Base-by-base conservation (phyloP, 2,113 vertebrate genomes). In the Microtus richardsoni region DNA sequence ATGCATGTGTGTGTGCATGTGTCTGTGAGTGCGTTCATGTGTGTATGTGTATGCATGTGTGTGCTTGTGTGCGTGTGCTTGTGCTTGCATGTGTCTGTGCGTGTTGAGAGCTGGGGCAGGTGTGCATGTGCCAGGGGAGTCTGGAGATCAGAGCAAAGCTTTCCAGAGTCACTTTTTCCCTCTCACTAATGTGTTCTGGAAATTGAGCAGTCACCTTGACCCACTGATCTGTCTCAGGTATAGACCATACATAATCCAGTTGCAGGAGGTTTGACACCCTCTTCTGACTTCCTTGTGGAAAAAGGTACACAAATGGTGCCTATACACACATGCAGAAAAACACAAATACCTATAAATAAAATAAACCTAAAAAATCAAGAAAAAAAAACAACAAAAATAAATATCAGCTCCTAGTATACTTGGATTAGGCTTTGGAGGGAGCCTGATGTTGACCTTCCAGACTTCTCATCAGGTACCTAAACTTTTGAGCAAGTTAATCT, bases 381-480 rank as follows among this genome's bases (percentile, higher is more conserved):
- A 17, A 49, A 54, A 54, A 54, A 9, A 8, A 30, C 74, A 77
- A 36, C 28, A n/a, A 73, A 19, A 70, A 30, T 28, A 47, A 47
- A 33, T 52, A 22, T 1, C 33, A 3, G 30, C 28, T 74, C 14
- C 49, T 13, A 3, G 2, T 10, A 44, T 33, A 80, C 70, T 74
- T 41, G 84, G n/a, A 49, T 52, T 3, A 13, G 58, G 87, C 47
- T 44, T 71, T 64, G 30, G 26, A 8, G 26, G 28, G 3, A 24
- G 30, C 41, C 58, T 64, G 39, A 39, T 44, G 8, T 17, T 54
- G 36, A 8, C 3, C 47, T 30, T 80, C 13, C 36, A 78, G 33
- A 28, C 73, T 79, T 5, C 6, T 30, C 52, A 44, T 6, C 3
- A 0, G 0, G 16, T 26, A 8, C 16, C 21, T 17, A 52, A 28